Conservation (phyloP, 2,888 invertebrate species). For the Steromphala cineraria region DNA sequence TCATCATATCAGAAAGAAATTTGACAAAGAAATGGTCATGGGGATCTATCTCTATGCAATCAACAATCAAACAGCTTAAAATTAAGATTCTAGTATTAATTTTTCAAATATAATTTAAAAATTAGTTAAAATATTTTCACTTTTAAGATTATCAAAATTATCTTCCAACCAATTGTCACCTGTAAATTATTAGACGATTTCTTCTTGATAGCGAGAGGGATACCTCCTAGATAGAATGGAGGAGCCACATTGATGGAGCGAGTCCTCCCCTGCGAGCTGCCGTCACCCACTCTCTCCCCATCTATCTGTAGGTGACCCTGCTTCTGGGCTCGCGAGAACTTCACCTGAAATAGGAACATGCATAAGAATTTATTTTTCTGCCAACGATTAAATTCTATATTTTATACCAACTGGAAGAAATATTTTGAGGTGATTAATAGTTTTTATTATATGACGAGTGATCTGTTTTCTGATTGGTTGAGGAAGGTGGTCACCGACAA, state of each 20-base stretch:
- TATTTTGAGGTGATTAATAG: too few species aligned
- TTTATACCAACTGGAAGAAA: too few species aligned
- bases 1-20: too few species aligned
- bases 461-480: too few species aligned
- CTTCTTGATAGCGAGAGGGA: conserved; percentile 76
- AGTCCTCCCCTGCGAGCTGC: conserved; percentile 78
- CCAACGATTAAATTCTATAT: too few species aligned
- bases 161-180: conserved; percentile 55
- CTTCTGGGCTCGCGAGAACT: conserved; percentile 80
- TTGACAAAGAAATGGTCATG: too few species aligned
- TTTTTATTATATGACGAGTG: too few species aligned
- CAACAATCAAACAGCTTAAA: background rate
- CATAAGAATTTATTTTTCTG: too few species aligned
- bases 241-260: conserved; percentile 80
- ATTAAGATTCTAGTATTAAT: background rate
- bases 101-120: background rate
- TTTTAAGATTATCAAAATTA: background rate
- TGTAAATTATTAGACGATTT: conserved; percentile 73
- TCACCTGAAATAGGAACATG: conserved; percentile 76
- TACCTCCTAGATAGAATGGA: conserved; percentile 88
- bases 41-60: too few species aligned
- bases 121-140: background rate
- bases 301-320: conserved; percentile 83
- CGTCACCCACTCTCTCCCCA: conserved; percentile 76
- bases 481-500: too few species aligned